phyloP scores from a whole-genome alignment of 2,888 invertebrate genomes.

The Synergus gifuensis region DNA sequence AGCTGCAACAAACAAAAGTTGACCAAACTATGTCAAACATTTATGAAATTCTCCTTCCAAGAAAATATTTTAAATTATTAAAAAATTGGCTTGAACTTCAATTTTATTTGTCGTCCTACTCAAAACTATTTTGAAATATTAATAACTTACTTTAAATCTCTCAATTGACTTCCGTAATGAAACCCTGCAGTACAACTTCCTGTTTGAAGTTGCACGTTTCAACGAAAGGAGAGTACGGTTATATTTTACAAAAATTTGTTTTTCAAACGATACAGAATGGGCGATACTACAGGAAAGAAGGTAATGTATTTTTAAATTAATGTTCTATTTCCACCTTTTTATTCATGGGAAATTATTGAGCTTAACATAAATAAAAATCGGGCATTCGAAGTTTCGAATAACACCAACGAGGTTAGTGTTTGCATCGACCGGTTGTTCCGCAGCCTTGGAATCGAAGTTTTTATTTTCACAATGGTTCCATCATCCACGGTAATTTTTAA shows the following conservation, averaged over 20 bases:
- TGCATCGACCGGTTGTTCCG: conserved; percentile 28
- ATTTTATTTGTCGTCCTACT: background rate
- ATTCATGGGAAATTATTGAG: background rate
- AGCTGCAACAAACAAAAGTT: background rate
- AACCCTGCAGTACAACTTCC: conserved; percentile 15
- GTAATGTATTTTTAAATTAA: conserved; percentile 25
- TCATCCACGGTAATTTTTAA: conserved; percentile 30
- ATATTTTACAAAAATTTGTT: conserved; percentile 10
- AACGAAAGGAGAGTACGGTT: background rate
- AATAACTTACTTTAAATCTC: background rate
- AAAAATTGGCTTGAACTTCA: background rate
- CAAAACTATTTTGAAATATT: background rate
- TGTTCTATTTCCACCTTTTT: background rate
- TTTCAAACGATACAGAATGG: conserved; percentile 27
- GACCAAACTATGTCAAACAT: background rate
- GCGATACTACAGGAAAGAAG: conserved; percentile 9
- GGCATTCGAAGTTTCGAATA: background rate
- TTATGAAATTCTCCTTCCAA: background rate
- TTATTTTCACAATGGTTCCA: conserved; percentile 27
- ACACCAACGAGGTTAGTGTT: conserved; percentile 29
- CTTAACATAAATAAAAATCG: background rate
- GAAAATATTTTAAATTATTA: background rate
- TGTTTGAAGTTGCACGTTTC: conserved; percentile 40
- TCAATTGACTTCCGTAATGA: conserved; percentile 10
- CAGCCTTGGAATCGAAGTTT: conserved; percentile 6